phyloP scores from a whole-genome alignment of 2,797 vertebrate genomes.

The Xiphorhynchus erythropygius region DNA sequence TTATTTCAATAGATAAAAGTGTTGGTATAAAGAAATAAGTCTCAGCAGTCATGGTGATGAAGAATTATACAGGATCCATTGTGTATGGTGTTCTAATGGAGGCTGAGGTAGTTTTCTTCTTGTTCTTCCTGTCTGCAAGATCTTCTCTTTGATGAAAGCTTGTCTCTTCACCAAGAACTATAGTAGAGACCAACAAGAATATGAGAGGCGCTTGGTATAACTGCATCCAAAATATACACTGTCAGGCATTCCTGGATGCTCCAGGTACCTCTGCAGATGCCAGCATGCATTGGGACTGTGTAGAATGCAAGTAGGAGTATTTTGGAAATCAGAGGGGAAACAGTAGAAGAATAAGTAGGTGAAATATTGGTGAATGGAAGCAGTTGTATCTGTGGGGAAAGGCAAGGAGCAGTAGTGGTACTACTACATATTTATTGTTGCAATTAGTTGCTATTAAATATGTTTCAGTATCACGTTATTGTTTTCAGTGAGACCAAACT shows the following conservation, averaged over 20 bases:
- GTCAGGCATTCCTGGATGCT: neutral
- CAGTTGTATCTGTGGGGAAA: neutral
- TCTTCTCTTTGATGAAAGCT: neutral
- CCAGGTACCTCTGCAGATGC: neutral
- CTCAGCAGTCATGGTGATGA: neutral
- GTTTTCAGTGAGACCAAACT: neutral
- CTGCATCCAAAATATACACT: neutral
- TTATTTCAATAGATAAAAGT: neutral
- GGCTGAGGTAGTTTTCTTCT: neutral
- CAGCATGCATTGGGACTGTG: neutral
- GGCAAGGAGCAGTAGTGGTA: neutral
- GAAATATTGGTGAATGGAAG: neutral
- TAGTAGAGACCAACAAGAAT: accelerated
- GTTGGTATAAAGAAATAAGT: neutral
- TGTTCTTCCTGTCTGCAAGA: neutral
- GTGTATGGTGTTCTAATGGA: neutral
- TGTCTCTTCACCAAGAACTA: neutral
- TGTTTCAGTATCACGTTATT: neutral
- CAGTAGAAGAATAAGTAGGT: neutral
- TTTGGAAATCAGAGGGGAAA: neutral
- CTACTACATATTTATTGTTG: neutral
- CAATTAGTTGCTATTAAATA: conserved; percentile 1
- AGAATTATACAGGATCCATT: neutral
- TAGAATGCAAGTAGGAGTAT: neutral
- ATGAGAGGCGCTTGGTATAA: neutral